phyloP scores from a whole-genome alignment of 1,140 invertebrate genomes.

The Nasonia vitripennis region DNA sequence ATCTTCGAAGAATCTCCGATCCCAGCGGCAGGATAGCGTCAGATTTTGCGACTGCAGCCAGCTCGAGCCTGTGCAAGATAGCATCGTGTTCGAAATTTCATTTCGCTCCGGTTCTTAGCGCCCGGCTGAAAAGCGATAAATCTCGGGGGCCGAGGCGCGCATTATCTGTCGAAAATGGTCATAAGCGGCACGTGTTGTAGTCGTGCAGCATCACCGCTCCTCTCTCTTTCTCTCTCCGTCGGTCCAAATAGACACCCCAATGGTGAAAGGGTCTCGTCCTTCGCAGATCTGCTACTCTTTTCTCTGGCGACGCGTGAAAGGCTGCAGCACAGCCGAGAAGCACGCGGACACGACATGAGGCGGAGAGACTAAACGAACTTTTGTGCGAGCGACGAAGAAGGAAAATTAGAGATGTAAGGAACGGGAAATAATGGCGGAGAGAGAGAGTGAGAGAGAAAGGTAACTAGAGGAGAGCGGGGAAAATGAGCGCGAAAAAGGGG shows the following conservation, averaged over 20 bases:
- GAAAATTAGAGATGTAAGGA: slow-evolving; percentile 31
- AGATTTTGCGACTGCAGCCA: no score
- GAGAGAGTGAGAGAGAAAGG: slow-evolving; percentile 19
- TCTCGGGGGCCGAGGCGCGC: slow-evolving; percentile 56
- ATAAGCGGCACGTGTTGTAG: slow-evolving; percentile 69
- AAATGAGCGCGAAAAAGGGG: slow-evolving; percentile 34
- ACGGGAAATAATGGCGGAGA: slow-evolving; percentile 10
- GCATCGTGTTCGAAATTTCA: neutral
- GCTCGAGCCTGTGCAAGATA: neutral
- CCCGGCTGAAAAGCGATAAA: slow-evolving; percentile 62
- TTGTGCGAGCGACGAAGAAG: neutral
- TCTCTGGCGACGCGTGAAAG: slow-evolving; percentile 12
- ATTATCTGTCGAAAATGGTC: slow-evolving; percentile 66
- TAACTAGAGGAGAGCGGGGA: slow-evolving; percentile 2
- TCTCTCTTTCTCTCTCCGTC: neutral
- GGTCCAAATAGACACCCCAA: slow-evolving; percentile 40
- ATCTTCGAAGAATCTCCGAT: neutral
- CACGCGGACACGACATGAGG: neutral
- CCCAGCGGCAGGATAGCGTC: no score
- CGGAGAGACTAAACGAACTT: neutral
- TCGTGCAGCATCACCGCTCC: slow-evolving; percentile 31
- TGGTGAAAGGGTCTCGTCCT: slow-evolving; percentile 37
- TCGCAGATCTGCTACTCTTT: slow-evolving; percentile 21
- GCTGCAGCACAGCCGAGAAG: neutral
- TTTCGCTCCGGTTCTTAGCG: slow-evolving; percentile 2